Evolutionary conservation across 2,888 invertebrate species (phyloP), one percentile per base, ranked within the genome.

Genomic region (Noctua janthe): DNA sequence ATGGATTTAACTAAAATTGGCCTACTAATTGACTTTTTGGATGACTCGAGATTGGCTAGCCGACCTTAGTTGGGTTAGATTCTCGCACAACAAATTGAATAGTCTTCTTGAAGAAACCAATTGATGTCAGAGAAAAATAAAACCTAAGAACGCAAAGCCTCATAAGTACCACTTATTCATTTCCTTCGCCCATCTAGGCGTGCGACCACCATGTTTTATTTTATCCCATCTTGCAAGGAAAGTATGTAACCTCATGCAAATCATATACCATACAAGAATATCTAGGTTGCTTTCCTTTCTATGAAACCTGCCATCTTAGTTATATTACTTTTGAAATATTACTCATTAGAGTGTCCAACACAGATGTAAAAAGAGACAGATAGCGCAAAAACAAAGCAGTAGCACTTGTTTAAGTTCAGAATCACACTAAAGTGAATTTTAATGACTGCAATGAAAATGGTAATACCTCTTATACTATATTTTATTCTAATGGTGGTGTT

Each of bases 241-340:
- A 82, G 10, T 62, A 49, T 67, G 67, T 74, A 69, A 64, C 62
- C 62, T 82, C 71, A 64, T 77, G 78, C 59, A 79, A 67, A 79
- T 74, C 62, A 70, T 76, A 49, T 29, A 54, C 70, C 23, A 47
- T 11, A 47, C 1, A 43, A 59, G 10, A 66, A 74, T 29, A 67
- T 23, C 51, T 71, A 70, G 59, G 35, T 75, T 54, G 47, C 78
- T 73, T 69, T 86, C 72, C n/a, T 54, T 80, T 76, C 62, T 23
- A 73, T 71, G 56, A n/a, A 82, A 73, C 10, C 51, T 70, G 43
- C 49, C 23, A 20, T 71, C 67, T 71, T 72, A 70, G 66, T 59
- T 71, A 54, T 82, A 71, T 39, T 82, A 35, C 64, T 82, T 66
- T 82, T 72, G 35, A 62, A 71, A 78, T 74, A 74, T 15, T 71